Base-by-base conservation (phyloP, 2,113 vertebrate species). In the Gallinago paraguaiae region DNA sequence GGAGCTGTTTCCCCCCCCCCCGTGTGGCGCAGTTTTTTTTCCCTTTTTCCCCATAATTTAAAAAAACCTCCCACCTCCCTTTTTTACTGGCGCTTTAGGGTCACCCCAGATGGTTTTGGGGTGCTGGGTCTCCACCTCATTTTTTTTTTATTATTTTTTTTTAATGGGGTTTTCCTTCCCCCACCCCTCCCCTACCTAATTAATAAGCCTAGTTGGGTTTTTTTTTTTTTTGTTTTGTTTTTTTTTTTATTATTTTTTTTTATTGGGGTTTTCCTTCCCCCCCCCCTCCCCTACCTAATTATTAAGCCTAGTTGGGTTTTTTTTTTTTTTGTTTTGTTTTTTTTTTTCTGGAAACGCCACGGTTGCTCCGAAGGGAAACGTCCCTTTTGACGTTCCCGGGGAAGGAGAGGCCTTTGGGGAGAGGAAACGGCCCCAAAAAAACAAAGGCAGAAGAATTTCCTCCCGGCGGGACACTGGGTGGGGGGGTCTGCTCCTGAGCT, bases 361-460 rank as follows among this genome's bases (percentile, higher is more conserved):
- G 0, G 17, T 56, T 51, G 16, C 72, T 87, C 31, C 51, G 0
- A 87, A 84, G 68, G 94, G 51, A 95, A 94, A 63, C 13, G 2
- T 70, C 61, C 78, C 35, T 87, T 39, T 39, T 57, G 69, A 10
- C 30, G 3, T 88, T 88, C 90, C 48, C 12, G 9, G 65, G 2
- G 0, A 86, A 94, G 88, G 86, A 93, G 86, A 78, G 79, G 65
- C 89, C 86, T 86, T 94, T 88, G 86, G 93, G 82, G 79, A 94
- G 54, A 94, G 96, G 96, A 95, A 96, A 95, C 0, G 33, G 96
- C 93, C 82, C 93, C 86, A 45, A 8, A 92, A 92, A 92, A 59
- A 95, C 96, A 96, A 96, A 93, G 94, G 94, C 53, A 85, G 39
- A 8, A 9, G 75, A 67, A 27, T 86, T 96, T 96, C 94, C 96